These are phyloP conservation scores for Ornithorhynchus anatinus DNA, from an alignment of 2,113 vertebrate genomes.

Conservation along the genomic window DNA sequence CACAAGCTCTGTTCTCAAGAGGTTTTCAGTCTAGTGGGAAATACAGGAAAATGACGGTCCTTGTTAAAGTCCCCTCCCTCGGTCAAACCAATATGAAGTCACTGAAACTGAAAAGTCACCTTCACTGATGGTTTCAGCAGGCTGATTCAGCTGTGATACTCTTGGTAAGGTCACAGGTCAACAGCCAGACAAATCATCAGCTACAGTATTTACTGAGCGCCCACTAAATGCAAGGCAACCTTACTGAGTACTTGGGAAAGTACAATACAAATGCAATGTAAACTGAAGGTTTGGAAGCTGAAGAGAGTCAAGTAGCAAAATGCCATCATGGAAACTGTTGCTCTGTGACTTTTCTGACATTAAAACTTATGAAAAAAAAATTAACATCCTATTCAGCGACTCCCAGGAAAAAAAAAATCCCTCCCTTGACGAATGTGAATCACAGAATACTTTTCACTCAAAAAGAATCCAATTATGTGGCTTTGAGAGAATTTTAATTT, in stretches of 20 bases:
- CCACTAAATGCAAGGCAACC: no score
- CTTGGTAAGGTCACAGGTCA: constrained; percentile 2
- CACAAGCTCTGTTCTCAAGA: no score
- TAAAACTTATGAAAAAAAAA: no score
- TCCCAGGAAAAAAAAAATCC: no score
- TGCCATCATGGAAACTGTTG: not conserved
- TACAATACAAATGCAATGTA: constrained; percentile 44
- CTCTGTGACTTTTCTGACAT: not conserved
- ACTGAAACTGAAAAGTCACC: not conserved
- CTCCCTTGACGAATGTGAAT: no score
- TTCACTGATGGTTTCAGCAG: fast-evolving
- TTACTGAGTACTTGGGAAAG: no score
- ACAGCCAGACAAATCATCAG: constrained; percentile 44
- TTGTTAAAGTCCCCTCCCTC: not conserved
- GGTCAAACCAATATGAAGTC: not conserved
- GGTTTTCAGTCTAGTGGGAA: no score
- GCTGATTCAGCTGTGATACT: constrained; percentile 40
- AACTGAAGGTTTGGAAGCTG: constrained; percentile 7
- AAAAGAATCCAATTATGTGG: no score
- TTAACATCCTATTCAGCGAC: no score
- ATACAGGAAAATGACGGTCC: no score
- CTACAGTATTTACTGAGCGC: constrained; percentile 44
- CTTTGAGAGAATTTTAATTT: no score
- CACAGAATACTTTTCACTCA: no score
- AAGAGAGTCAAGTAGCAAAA: not conserved